Evolutionary conservation across 2,113 vertebrate species (phyloP).

Genomic region (Xiphorhynchus elegans): DNA sequence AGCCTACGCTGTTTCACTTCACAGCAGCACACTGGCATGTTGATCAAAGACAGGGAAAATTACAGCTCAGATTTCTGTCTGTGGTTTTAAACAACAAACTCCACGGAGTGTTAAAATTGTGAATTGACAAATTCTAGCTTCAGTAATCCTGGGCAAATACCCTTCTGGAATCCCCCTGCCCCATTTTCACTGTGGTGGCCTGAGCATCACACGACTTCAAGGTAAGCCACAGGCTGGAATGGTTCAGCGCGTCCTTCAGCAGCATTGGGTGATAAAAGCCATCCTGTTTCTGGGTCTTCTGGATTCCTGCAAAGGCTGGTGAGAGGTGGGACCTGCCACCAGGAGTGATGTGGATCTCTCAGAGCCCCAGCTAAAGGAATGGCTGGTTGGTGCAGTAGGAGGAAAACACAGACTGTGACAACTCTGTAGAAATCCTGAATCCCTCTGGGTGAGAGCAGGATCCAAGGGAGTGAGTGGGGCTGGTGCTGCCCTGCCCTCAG

Average conservation of each 20-base stretch:
- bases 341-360: background rate
- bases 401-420: background rate
- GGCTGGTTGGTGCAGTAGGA: background rate
- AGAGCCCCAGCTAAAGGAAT: background rate
- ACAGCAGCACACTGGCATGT: background rate
- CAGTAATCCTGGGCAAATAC: background rate
- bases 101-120: background rate
- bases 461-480: background rate
- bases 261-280: background rate
- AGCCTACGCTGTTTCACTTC: background rate
- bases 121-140: background rate
- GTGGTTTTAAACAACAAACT: background rate
- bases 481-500: background rate
- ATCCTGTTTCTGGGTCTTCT: background rate
- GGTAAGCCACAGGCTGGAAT: background rate
- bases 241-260: background rate
- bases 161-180: background rate
- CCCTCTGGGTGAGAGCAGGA: fast-evolving
- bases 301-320: background rate
- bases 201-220: background rate
- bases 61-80: background rate
- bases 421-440: background rate
- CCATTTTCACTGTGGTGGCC: background rate
- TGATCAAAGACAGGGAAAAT: background rate
- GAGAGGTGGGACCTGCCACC: background rate